These are phyloP conservation scores for Calliphora vomitoria DNA, from an alignment of 2,888 invertebrate species.

Conservation along the genomic window DNA sequence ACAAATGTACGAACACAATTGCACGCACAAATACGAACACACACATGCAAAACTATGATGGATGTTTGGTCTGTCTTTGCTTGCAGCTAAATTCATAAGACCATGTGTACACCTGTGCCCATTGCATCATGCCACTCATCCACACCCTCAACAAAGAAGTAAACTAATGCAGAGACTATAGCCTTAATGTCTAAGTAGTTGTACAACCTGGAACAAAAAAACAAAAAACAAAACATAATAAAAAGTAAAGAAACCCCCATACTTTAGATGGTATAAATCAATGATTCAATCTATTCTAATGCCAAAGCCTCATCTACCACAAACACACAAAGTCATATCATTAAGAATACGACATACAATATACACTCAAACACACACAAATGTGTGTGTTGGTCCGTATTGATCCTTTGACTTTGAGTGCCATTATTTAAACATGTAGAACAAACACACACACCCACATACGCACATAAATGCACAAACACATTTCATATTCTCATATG, in stretches of 20 bases:
- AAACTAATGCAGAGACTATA: conserved; percentile 13
- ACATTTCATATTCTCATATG: not conserved
- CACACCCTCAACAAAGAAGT: conserved; percentile 22
- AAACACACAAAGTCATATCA: conserved; percentile 30
- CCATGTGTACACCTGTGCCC: conserved; percentile 44
- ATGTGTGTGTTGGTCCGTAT: not conserved
- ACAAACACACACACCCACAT: not conserved
- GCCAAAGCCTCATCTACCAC: conserved; percentile 20
- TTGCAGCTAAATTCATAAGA: conserved; percentile 35
- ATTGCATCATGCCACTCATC: conserved; percentile 7
- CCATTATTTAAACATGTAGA: conserved; percentile 1
- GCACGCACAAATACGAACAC: not conserved
- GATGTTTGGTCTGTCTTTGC: conserved; percentile 46
- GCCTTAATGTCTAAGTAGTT: not conserved
- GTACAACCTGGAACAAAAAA: not conserved
- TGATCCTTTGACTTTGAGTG: conserved; percentile 31
- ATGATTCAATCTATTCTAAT: conserved; percentile 44
- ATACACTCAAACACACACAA: too few species aligned
- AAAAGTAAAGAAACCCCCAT: conserved; percentile 29
- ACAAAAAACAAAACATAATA: too few species aligned
- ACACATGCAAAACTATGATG: conserved; percentile 16
- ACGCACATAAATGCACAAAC: not conserved
- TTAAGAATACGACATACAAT: not conserved
- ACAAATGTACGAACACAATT: conserved; percentile 6
- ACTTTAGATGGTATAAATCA: conserved; percentile 54